Evolutionary conservation across 2,113 vertebrate genomes (phyloP).

Genomic region (Plectropomus leopardus): DNA sequence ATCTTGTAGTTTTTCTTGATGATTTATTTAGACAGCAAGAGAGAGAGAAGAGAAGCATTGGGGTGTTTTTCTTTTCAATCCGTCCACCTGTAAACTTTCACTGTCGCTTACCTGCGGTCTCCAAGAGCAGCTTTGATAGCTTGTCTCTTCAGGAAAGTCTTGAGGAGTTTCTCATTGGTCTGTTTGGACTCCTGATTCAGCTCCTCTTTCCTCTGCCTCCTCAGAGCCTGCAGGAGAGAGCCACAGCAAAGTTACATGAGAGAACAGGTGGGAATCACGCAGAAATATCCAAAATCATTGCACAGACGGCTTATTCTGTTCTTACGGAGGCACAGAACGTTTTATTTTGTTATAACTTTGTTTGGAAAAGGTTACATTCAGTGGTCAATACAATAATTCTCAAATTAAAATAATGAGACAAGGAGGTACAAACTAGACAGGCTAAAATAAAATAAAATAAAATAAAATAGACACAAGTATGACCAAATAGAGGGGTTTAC

Average conservation of each 20-base stretch:
- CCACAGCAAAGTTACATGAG: not conserved
- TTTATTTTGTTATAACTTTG: too few species aligned
- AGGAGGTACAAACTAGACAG: too few species aligned
- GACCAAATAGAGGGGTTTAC: too few species aligned
- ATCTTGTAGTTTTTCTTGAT: not conserved
- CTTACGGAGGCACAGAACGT: constrained; percentile 33
- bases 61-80: too few species aligned
- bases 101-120: constrained; percentile 85
- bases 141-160: constrained; percentile 95
- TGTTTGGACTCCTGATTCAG: constrained; percentile 88
- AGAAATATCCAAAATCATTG: not conserved
- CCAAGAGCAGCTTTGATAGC: constrained; percentile 90
- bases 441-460: too few species aligned
- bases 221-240: constrained; percentile 85
- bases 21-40: not conserved
- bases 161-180: constrained; percentile 93
- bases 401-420: too few species aligned
- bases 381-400: too few species aligned
- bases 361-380: too few species aligned
- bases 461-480: too few species aligned
- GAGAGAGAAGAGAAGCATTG: not conserved
- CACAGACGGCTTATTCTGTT: not conserved
- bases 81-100: not conserved
- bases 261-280: not conserved
- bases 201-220: constrained; percentile 92